Evolutionary conservation across 2,797 vertebrate genomes (phyloP).

Genomic region (Esox masquinongy): DNA sequence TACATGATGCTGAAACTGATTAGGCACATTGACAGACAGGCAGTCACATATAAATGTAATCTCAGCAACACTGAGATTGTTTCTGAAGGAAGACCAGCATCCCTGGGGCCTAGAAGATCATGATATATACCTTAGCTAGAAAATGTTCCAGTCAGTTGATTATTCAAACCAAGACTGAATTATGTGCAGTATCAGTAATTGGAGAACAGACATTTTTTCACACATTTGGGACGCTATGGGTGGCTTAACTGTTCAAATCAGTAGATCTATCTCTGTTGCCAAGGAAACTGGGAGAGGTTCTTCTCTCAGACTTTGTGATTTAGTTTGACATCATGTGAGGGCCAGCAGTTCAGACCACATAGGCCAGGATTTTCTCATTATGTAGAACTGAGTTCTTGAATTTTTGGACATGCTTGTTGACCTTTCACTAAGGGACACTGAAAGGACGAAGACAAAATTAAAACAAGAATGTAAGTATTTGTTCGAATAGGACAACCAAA

Average conservation of each 20-base stretch:
- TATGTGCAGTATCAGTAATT: neutral
- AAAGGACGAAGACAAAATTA: neutral
- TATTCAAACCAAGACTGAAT: neutral
- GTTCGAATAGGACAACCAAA: neutral
- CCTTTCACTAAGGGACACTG: neutral
- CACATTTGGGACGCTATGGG: neutral
- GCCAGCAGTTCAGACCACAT: neutral
- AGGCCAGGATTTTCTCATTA: neutral
- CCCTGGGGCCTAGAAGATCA: neutral
- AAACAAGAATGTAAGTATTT: neutral
- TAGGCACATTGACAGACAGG: constrained; percentile 1
- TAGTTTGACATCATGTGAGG: neutral
- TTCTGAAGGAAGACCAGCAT: neutral
- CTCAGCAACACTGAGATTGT: neutral
- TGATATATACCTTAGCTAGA: neutral
- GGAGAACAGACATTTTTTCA: neutral
- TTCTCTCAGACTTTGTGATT: neutral
- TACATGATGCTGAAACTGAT: neutral
- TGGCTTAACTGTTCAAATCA: neutral
- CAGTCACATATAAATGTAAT: neutral
- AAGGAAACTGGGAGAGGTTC: neutral
- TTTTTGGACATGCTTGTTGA: neutral
- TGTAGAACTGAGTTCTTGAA: neutral
- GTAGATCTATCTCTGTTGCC: neutral
- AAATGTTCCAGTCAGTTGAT: neutral